Percentiles rank a stretch among this genome's conserved stretches.
phyloP scores from a whole-genome alignment of 2,797 vertebrate genomes.

The Crossoptilon crossoptilon region DNA sequence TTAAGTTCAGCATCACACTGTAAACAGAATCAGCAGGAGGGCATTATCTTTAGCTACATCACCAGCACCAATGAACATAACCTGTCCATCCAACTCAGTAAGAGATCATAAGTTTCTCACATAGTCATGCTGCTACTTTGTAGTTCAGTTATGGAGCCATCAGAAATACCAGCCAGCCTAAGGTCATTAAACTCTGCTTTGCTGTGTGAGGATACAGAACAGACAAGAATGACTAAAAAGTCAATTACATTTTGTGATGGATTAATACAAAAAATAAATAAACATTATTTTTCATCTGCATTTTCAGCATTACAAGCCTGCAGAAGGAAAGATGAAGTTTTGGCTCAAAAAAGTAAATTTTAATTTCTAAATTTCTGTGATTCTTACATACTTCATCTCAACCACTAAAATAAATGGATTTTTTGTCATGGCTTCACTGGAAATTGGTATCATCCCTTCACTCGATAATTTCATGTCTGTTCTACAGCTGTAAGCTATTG shows the following conservation, averaged over 20 bases:
- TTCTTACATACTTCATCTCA: background rate
- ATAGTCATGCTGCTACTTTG: background rate
- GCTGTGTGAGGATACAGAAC: background rate
- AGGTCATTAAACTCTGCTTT: background rate
- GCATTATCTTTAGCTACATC: background rate
- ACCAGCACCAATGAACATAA: background rate
- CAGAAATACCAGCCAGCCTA: background rate
- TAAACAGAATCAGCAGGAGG: background rate
- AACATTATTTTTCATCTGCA: background rate
- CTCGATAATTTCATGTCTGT: constrained; percentile 42
- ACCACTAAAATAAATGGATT: constrained; percentile 20
- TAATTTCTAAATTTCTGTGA: background rate
- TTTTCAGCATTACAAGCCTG: background rate
- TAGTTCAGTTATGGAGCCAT: background rate
- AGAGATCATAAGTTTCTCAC: background rate
- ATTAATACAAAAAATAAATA: background rate
- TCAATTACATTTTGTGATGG: background rate
- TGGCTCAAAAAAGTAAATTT: background rate
- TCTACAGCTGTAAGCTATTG: constrained; percentile 46
- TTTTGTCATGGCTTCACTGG: constrained; percentile 43
- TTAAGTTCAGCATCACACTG: background rate
- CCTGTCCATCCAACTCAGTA: background rate
- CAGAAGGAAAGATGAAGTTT: background rate
- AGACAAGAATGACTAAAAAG: background rate
- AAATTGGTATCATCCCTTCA: constrained; percentile 18